Percentiles rank a stretch among this genome's conserved stretches.
phyloP scores from a whole-genome alignment of 2,888 invertebrate genomes.

The Lasioglossum figueresi region DNA sequence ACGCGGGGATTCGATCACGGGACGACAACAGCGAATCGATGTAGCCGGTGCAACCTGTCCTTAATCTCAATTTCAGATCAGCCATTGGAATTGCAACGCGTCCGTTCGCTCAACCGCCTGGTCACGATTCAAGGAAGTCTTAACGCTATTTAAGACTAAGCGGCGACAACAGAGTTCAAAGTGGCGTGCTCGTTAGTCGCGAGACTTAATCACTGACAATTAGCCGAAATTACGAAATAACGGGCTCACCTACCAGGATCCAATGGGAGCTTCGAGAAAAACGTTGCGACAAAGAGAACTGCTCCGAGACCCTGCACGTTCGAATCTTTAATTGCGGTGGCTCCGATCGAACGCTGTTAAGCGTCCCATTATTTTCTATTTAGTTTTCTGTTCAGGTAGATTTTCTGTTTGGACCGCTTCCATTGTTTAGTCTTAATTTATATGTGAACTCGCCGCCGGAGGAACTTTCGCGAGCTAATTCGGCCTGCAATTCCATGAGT shows the following conservation, averaged over 20 bases:
- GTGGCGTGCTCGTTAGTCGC: slow-evolving; percentile 74
- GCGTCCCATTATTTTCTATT: not conserved
- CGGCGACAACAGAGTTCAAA: slow-evolving; percentile 37
- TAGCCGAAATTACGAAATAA: slow-evolving; percentile 82
- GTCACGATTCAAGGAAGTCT: slow-evolving; percentile 69
- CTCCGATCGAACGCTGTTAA: not conserved
- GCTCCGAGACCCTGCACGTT: not conserved
- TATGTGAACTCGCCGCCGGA: not conserved
- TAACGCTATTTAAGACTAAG: slow-evolving; percentile 57
- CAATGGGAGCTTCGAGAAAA: not conserved
- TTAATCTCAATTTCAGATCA: slow-evolving; percentile 71
- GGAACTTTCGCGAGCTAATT: not conserved
- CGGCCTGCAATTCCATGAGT: not conserved
- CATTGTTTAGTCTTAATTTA: not conserved
- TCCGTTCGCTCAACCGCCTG: slow-evolving; percentile 12
- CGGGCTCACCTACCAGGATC: slow-evolving; percentile 50
- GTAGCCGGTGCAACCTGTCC: slow-evolving; percentile 41
- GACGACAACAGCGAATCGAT: slow-evolving; percentile 58
- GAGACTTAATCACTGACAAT: slow-evolving; percentile 80
- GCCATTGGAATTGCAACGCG: slow-evolving; percentile 60
- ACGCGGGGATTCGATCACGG: slow-evolving; percentile 51
- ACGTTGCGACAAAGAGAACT: not conserved
- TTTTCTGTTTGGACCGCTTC: not conserved
- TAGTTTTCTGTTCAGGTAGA: not conserved
- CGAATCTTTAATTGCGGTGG: not conserved